phyloP scores from a whole-genome alignment of 1,140 invertebrate genomes.

The Penaeus indicus region DNA sequence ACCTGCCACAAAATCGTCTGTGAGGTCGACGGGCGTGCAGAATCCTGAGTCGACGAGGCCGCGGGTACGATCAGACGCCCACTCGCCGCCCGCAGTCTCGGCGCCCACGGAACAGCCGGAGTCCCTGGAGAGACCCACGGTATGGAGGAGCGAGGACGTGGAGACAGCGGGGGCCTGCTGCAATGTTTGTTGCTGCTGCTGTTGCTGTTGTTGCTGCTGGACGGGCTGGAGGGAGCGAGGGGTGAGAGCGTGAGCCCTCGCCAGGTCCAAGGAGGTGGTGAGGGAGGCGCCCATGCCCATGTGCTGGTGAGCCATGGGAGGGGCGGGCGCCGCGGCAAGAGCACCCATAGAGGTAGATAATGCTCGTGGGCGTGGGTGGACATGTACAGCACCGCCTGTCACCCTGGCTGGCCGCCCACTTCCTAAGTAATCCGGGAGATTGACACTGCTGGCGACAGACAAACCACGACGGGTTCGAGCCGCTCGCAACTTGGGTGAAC shows the following conservation, averaged over 20 bases:
- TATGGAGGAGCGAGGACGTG: slow-evolving; percentile 54
- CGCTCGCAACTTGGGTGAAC: slow-evolving; percentile 56
- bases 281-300: slow-evolving; percentile 49
- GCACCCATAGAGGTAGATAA: slow-evolving; percentile 64
- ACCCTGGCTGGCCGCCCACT: slow-evolving; percentile 50
- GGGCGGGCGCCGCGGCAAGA: slow-evolving; percentile 56
- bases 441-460: slow-evolving; percentile 60
- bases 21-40: slow-evolving; percentile 60
- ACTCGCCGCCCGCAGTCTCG: slow-evolving; percentile 57
- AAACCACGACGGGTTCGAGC: slow-evolving; percentile 51
- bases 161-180: slow-evolving; percentile 36
- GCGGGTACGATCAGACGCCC: slow-evolving; percentile 52
- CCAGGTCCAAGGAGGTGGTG: slow-evolving; percentile 54
- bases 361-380: slow-evolving; percentile 60
- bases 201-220: slow-evolving; percentile 50
- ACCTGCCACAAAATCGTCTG: slow-evolving; percentile 60
- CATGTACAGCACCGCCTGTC: slow-evolving; percentile 51
- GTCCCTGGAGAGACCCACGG: slow-evolving; percentile 59
- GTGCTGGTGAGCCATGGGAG: slow-evolving; percentile 61
- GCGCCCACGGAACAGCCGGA: slow-evolving; percentile 56
- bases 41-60: slow-evolving; percentile 61
- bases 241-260: slow-evolving; percentile 51
- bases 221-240: slow-evolving; percentile 52
- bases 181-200: slow-evolving; percentile 1
- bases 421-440: slow-evolving; percentile 59